Base-by-base conservation (phyloP, 2,113 vertebrate genomes). In the Capreolus pygargus region DNA sequence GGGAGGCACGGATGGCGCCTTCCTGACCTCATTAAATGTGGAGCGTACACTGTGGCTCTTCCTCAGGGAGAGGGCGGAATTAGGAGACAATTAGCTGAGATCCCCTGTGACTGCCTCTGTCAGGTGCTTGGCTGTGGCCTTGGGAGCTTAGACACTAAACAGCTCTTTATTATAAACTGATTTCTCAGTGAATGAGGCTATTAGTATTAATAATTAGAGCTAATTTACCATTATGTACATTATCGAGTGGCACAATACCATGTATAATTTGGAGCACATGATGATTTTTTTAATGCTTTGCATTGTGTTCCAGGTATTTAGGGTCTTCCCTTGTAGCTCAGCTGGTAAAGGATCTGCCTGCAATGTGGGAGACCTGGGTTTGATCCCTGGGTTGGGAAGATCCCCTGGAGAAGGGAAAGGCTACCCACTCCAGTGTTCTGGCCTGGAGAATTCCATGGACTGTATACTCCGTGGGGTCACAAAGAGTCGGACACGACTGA, bases 121-220 rank as follows among this genome's bases (percentile, higher is more conserved):
- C 89, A 89, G 89, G 91, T 50, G 55, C 57, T 92, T 93, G 94
- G 81, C 84, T 93, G 16, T 39, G 67, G 87, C 57, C 74, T 85
- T 85, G 54, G 84, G 94, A 95, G 52, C 74, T 85, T 74, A n/a
- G 84, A 55, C 81, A 54, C 64, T 84, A 84, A 98, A 96, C 81
- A 96, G 86, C 54, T 87, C 93, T 97, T 91, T 94, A 89, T 94
- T 90, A 94, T 84, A 97, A 92, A 97, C 74, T 90, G 74, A 94
- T 85, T 95, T 97, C 21, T 86, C 70, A 58, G 90, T 87, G 87
- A 97, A 84, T 95, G 36, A 52, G n/a, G 58, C 84, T 90, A 89
- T 54, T 95, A 25, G 39, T 74, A 67, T 84, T 92, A 97, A 96
- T 94, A 92, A 97, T 94, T 96, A 96, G 54, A 96, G 36, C 60